Conservation (phyloP, 2,888 invertebrate species). For the Drosophila imparisetae region DNA sequence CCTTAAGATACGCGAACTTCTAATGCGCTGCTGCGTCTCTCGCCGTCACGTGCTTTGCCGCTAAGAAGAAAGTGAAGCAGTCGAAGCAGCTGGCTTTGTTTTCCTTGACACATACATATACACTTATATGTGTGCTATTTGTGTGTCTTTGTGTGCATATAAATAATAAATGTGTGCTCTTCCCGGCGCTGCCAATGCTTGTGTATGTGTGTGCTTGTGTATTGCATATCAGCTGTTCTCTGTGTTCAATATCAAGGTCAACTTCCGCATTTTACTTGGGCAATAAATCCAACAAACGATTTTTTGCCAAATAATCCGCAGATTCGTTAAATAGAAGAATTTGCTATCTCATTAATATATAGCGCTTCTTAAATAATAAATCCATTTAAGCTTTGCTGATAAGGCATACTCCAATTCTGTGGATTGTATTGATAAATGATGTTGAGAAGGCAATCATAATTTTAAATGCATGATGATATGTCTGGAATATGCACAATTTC, state of each 20-base stretch:
- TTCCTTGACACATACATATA: constrained; percentile 38
- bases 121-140: constrained; percentile 22
- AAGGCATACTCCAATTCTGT: not conserved
- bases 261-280: constrained; percentile 4
- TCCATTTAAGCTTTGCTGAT: not conserved
- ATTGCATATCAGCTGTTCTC: constrained; percentile 68
- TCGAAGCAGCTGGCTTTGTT: constrained; percentile 69
- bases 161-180: constrained; percentile 73
- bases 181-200: constrained; percentile 34
- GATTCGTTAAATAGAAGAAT: not conserved
- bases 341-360: not conserved
- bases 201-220: constrained; percentile 41
- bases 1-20: constrained; percentile 69
- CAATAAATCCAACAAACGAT: not conserved
- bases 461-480: not conserved
- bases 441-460: not conserved
- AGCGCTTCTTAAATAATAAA: not conserved
- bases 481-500: not conserved
- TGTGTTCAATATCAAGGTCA: constrained; percentile 77
- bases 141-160: constrained; percentile 47
- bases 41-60: constrained; percentile 54
- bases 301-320: constrained; percentile 12
- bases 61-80: constrained; percentile 57
- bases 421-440: not conserved
- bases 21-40: constrained; percentile 18